Evolutionary conservation across 2,888 invertebrate genomes (phyloP).

Genomic region (Therioaphis trifolii): DNA sequence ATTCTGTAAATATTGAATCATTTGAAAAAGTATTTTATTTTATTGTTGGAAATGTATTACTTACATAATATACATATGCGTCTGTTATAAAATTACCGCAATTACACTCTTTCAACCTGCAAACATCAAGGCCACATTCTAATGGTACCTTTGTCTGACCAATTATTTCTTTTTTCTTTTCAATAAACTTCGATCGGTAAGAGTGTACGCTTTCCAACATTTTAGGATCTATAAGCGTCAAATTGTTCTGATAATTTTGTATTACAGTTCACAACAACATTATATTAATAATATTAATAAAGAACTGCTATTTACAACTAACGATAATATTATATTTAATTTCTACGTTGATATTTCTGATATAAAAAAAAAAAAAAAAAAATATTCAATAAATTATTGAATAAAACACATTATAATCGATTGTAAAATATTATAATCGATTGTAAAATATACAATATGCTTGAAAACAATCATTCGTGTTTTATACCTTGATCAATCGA

Average conservation of each 20-base stretch:
- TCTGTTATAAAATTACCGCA: conserved; percentile 86
- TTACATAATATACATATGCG: conserved; percentile 76
- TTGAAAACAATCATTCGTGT: conserved; percentile 5
- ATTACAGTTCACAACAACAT: too few species aligned
- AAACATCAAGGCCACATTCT: conserved; percentile 74
- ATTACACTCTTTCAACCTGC: conserved; percentile 83
- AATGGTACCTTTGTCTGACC: conserved; percentile 79
- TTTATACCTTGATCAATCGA: conserved; percentile 74
- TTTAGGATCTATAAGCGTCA: conserved; percentile 74
- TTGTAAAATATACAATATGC: too few species aligned
- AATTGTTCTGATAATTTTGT: too few species aligned
- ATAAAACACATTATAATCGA: too few species aligned
- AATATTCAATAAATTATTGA: too few species aligned
- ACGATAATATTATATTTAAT: too few species aligned
- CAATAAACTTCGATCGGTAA: conserved; percentile 72
- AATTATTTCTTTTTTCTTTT: conserved; percentile 72
- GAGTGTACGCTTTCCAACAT: conserved; percentile 75
- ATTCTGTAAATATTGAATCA: conserved; percentile 33
- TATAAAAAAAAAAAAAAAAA: too few species aligned
- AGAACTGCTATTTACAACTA: too few species aligned
- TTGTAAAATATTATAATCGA: too few species aligned
- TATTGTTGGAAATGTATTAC: conserved; percentile 62
- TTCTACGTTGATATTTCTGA: too few species aligned
- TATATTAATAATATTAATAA: too few species aligned
- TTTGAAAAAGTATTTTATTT: background rate